phyloP scores from a whole-genome alignment of 2,888 invertebrate species.

The Therioaphis trifolii region DNA sequence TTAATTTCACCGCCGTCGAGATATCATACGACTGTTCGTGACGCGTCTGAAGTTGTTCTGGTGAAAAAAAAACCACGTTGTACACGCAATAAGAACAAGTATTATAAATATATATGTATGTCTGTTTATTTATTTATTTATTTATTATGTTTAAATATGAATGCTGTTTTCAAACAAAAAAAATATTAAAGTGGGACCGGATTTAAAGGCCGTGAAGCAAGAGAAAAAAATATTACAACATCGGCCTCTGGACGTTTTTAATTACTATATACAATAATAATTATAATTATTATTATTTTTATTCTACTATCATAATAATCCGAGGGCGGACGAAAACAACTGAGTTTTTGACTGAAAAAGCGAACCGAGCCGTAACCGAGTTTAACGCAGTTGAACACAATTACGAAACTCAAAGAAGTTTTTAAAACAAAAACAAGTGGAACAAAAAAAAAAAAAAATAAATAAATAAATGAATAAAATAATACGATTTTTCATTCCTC shows the following conservation, averaged over 20 bases:
- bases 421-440: conserved; percentile 1
- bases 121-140: too few species aligned
- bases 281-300: neutral
- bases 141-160: too few species aligned
- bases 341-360: conserved; percentile 20
- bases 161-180: neutral
- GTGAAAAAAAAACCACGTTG: neutral
- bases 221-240: neutral
- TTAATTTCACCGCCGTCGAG: neutral
- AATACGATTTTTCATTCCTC: conserved; percentile 11
- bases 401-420: conserved; percentile 48
- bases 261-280: conserved; percentile 34
- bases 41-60: conserved; percentile 29
- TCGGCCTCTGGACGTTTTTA: conserved; percentile 32
- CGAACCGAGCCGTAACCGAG: conserved; percentile 41
- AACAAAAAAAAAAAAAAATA: conserved; percentile 6
- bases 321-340: neutral
- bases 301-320: neutral
- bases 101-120: too few species aligned
- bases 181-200: neutral
- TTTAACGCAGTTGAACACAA: conserved; percentile 47
- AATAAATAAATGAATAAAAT: too few species aligned
- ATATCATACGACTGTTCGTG: conserved; percentile 26
- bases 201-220: neutral
- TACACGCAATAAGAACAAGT: neutral